A percentile compares a stretch with the other conserved stretches of the same genome.
These are phyloP conservation scores for Pissodes strobi DNA, from an alignment of 1,140 invertebrate genomes.

Conservation along the genomic window DNA sequence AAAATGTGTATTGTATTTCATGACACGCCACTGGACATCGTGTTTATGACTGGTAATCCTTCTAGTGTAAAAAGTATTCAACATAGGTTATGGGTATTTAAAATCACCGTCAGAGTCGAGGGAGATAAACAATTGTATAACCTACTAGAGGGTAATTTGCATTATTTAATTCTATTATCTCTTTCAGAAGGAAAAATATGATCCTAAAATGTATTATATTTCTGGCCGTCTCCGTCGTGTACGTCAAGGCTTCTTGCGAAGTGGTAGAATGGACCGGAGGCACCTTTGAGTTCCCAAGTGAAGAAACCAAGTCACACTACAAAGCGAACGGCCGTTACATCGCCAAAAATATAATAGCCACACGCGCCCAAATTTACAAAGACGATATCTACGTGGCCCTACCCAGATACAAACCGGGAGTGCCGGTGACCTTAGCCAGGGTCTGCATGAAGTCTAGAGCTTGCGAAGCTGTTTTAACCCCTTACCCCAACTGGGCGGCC, in stretches of 20 bases:
- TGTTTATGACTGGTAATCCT: no score
- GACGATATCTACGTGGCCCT: conserved; percentile 62
- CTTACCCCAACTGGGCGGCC: conserved; percentile 64
- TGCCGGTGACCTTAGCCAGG: conserved; percentile 62
- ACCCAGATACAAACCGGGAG: conserved; percentile 62
- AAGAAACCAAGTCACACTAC: conserved; percentile 60
- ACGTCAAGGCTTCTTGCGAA: conserved; percentile 29
- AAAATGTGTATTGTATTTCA: no score
- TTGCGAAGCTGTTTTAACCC: conserved; percentile 56
- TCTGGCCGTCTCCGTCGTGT: no score
- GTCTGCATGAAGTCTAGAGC: conserved; percentile 55
- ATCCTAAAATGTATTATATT: no score
- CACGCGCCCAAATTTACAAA: conserved; percentile 60
- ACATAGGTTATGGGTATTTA: no score
- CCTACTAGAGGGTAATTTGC: no score
- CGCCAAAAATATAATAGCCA: conserved; percentile 64
- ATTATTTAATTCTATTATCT: no score
- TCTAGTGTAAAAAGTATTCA: no score
- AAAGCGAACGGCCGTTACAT: conserved; percentile 61
- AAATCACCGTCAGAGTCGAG: no score
- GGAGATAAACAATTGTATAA: no score
- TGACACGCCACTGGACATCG: no score
- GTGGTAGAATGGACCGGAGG: conserved; percentile 48
- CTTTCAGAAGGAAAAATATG: no score
- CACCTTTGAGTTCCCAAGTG: conserved; percentile 61